These are phyloP conservation scores for Colletes latitarsis DNA, from an alignment of 1,140 invertebrate species.

Conservation along the genomic window DNA sequence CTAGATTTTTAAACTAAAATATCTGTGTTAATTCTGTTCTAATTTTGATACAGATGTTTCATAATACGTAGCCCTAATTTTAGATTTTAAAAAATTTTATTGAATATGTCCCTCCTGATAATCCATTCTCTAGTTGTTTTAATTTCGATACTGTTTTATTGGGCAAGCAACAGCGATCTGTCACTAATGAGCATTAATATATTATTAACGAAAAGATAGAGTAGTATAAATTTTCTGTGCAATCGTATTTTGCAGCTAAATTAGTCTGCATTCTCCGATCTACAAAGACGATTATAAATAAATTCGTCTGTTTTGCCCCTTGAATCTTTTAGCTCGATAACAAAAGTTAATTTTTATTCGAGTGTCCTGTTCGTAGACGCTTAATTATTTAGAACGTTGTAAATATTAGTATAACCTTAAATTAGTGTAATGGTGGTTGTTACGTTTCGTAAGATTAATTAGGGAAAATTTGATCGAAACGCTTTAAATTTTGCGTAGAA, in stretches of 20 bases:
- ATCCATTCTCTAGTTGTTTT: too few species aligned
- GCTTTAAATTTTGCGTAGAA: conserved; percentile 17
- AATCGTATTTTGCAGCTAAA: neutral
- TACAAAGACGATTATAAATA: conserved; percentile 28
- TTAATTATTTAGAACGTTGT: conserved; percentile 31
- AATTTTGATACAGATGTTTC: too few species aligned
- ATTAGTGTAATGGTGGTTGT: conserved; percentile 20
- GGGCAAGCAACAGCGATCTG: too few species aligned
- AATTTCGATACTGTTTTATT: too few species aligned
- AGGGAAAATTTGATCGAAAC: conserved; percentile 4
- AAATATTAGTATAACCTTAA: conserved; percentile 43
- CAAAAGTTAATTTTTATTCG: conserved; percentile 1
- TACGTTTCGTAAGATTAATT: conserved; percentile 18
- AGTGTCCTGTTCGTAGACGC: conserved; percentile 4
- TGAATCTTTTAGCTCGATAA: conserved; percentile 9
- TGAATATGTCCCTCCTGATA: too few species aligned
- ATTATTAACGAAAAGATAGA: too few species aligned
- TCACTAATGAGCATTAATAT: too few species aligned
- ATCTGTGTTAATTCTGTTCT: too few species aligned
- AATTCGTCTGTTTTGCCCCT: conserved; percentile 6
- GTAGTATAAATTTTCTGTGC: too few species aligned
- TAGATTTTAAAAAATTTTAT: too few species aligned
- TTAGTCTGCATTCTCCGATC: neutral
- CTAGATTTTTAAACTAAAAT: too few species aligned
- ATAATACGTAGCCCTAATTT: too few species aligned